Percentiles rank a stretch among this genome's conserved stretches.
Conservation (phyloP, 2,113 vertebrate genomes). For the Rhinoptilus africanus region DNA sequence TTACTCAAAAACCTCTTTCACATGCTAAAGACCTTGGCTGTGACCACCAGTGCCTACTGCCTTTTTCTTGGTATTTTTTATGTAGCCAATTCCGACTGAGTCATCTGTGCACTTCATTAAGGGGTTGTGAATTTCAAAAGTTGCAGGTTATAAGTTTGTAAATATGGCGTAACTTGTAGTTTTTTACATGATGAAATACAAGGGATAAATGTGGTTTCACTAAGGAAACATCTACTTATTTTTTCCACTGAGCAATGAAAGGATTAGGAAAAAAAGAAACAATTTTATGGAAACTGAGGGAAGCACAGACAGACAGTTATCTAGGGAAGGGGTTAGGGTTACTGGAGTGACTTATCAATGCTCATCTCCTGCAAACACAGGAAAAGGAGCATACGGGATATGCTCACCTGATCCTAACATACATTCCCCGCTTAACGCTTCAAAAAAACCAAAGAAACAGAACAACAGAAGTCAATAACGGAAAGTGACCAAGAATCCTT, state of each 20-base stretch:
- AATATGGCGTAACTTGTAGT: background rate
- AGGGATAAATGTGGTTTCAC: background rate
- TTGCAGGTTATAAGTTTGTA: conserved; percentile 8
- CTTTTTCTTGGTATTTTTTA: background rate
- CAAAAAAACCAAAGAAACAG: background rate
- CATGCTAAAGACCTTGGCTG: background rate
- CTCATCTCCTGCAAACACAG: conserved; percentile 13
- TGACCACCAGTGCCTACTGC: background rate
- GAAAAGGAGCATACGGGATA: background rate
- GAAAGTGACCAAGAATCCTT: background rate
- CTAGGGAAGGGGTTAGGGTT: background rate
- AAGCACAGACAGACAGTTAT: background rate
- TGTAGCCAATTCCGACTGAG: background rate
- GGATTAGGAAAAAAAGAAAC: background rate
- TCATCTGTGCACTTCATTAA: background rate
- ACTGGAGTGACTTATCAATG: background rate
- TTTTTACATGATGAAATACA: background rate
- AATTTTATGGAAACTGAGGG: background rate
- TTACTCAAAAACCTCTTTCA: background rate
- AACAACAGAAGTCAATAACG: background rate
- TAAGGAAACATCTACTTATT: background rate
- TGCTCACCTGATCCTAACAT: conserved; percentile 65
- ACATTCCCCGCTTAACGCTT: conserved; percentile 33
- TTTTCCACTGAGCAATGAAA: background rate
- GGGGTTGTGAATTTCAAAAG: background rate